These are phyloP conservation scores for Notarius lentiginosus DNA, from an alignment of 2,113 vertebrate genomes.

Conservation along the genomic window DNA sequence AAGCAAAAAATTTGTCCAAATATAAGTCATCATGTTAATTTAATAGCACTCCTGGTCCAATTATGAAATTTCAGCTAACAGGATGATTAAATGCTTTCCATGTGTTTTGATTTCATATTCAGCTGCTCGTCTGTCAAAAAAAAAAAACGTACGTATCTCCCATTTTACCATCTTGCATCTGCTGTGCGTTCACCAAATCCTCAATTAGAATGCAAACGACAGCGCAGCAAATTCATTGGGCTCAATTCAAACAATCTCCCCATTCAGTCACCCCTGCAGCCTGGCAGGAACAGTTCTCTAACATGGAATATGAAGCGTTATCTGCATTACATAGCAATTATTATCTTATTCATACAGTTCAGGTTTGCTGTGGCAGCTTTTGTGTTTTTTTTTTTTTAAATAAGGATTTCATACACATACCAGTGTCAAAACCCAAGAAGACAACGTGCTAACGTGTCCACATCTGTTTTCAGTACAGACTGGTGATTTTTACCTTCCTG, in stretches of 20 bases:
- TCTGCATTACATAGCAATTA: conserved; percentile 30
- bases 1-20: background rate
- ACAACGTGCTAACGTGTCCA: background rate
- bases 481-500: background rate
- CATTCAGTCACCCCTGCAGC: conserved; percentile 44
- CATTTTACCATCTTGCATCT: conserved; percentile 51
- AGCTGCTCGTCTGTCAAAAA: conserved; percentile 41
- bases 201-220: conserved; percentile 53
- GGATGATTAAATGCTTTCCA: conserved; percentile 15
- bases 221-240: conserved; percentile 53
- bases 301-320: conserved; percentile 43
- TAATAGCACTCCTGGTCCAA: too few species aligned
- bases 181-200: conserved; percentile 48
- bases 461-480: background rate
- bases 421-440: background rate
- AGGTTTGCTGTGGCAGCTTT: background rate
- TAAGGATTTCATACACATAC: background rate
- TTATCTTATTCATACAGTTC: conserved; percentile 35
- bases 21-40: conserved; percentile 1
- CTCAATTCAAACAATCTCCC: conserved; percentile 50
- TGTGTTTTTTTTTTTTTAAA: background rate
- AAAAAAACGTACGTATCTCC: conserved; percentile 19
- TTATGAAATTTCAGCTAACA: conserved; percentile 4
- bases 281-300: conserved; percentile 40
- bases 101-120: conserved; percentile 39